Percentiles rank a stretch among this genome's conserved stretches.
Evolutionary conservation across 1,140 invertebrate genomes (phyloP).

Genomic region (Drosophila lini): DNA sequence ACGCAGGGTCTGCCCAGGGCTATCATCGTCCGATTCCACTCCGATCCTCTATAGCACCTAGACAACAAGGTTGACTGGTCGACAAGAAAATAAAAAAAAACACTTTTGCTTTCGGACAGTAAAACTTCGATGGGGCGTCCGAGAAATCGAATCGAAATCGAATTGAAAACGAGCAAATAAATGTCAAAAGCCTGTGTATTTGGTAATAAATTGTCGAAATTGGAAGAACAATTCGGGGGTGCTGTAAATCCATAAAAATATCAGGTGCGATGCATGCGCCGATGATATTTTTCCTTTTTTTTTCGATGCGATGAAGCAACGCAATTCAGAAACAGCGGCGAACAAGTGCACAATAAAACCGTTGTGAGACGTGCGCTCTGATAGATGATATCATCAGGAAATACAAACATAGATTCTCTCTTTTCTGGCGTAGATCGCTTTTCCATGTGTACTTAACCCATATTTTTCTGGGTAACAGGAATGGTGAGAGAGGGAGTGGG

Average conservation of each 20-base stretch:
- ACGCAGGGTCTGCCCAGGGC: conserved; percentile 63
- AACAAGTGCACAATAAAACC: conserved; percentile 56
- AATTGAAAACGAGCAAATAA: conserved; percentile 60
- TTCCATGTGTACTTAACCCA: conserved; percentile 50
- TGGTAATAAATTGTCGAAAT: conserved; percentile 80
- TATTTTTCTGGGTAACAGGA: conserved; percentile 12
- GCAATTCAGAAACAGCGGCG: conserved; percentile 17
- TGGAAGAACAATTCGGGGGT: conserved; percentile 74
- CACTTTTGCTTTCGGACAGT: conserved; percentile 70
- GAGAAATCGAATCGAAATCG: conserved; percentile 20
- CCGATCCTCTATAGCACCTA: conserved; percentile 38
- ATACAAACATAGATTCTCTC: conserved; percentile 26
- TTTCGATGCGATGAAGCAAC: conserved; percentile 57
- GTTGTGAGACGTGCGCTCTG: conserved; percentile 30
- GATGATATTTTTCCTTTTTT: conserved; percentile 35
- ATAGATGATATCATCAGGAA: conserved; percentile 66
- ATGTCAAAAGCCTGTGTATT: conserved; percentile 62
- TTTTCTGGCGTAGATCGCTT: conserved; percentile 1
- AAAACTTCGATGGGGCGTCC: conserved; percentile 40
- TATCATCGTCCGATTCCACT: conserved; percentile 56
- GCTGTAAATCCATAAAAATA: conserved; percentile 81
- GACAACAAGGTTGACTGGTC: conserved; percentile 46
- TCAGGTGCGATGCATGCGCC: conserved; percentile 66
- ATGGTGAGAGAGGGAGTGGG: not conserved
- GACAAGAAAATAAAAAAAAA: conserved; percentile 31